A percentile compares a stretch with the other conserved stretches of the same genome.
phyloP scores from a whole-genome alignment of 2,797 vertebrate genomes.

The Amphiprion clarkii region DNA sequence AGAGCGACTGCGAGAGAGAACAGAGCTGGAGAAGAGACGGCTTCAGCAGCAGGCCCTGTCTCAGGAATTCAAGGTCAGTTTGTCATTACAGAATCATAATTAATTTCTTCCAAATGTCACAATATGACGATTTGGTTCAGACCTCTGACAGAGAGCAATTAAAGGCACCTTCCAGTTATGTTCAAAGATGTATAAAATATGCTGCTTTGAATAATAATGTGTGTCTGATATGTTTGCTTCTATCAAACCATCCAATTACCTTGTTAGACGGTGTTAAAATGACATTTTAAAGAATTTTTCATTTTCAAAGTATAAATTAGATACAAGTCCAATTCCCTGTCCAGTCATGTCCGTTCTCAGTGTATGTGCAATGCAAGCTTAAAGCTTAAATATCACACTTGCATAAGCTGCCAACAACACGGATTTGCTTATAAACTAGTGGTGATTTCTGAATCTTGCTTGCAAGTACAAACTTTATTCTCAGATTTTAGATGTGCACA shows the following conservation, averaged over 20 bases:
- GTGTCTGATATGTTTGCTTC: not conserved
- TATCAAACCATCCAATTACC: not conserved
- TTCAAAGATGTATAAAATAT: not conserved
- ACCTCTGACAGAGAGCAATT: constrained; percentile 4
- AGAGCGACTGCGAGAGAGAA: constrained; percentile 89
- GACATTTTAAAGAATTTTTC: not conserved
- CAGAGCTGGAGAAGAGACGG: constrained; percentile 91
- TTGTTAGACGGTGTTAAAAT: not conserved
- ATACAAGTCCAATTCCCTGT: no score
- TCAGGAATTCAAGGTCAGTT: constrained; percentile 87
- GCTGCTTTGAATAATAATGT: not conserved
- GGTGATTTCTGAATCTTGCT: not conserved
- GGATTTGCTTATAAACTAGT: no score
- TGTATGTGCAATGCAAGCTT: not conserved
- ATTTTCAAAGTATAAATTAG: not conserved
- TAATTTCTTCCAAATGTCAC: not conserved
- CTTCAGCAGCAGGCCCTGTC: constrained; percentile 88
- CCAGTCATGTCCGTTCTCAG: not conserved
- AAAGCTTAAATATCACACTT: not conserved
- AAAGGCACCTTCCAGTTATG: not conserved
- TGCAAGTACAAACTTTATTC: not conserved
- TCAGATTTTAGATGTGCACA: not conserved
- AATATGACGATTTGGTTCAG: not conserved
- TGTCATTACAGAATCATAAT: not conserved
- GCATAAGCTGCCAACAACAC: not conserved